Base-by-base conservation (phyloP, 2,797 vertebrate genomes). In the Trachurus trachurus region DNA sequence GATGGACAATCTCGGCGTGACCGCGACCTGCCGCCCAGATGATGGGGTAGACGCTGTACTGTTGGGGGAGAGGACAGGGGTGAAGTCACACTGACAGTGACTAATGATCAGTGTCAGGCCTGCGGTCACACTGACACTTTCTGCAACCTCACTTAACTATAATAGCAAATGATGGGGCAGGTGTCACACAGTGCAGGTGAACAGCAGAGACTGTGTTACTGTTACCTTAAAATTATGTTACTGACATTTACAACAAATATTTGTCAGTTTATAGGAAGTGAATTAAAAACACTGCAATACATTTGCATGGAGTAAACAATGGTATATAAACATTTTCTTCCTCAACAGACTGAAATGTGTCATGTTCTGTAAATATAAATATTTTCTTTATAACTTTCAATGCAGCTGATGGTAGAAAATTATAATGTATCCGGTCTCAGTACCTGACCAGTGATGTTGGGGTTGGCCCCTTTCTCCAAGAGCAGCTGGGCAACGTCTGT, bases 1-100 rank as follows among this genome's bases (percentile, higher is more conserved):
- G 96, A 81, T 96, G 95, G 47, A 99, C 97, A 76, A 99, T 97
- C 80, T 97, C 97, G 0, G 95, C 96, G 12, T 99, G 98, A 78
- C 98, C 98, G 67, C 98, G 96, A 63, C 98, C 98, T 10, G 98
- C 97, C 3, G 98, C 98, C 98, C 98, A 99, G 86, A 99, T 99
- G 87, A 99, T 96, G 57, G 98, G 98, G 91, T 98, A 99, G 83
- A 99, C 97, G 37, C 97, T 98, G 90, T 98, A 99, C 97, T 99
- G 96, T 95, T 96, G 91, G 87, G 76, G 86, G 83, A 83, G 63
- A 92, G 57, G 59, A 89, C 58, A 78, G 66, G 8, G 37, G 44
- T 80, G 61, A 83, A 76, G 84, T 86, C 84, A 84, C 71, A 66
- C 78, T 73, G 71, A 75, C 62, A 54, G 54, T 77, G 74, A 84